Base-by-base conservation (phyloP, 1,140 invertebrate species). In the Subanguina moxae region DNA sequence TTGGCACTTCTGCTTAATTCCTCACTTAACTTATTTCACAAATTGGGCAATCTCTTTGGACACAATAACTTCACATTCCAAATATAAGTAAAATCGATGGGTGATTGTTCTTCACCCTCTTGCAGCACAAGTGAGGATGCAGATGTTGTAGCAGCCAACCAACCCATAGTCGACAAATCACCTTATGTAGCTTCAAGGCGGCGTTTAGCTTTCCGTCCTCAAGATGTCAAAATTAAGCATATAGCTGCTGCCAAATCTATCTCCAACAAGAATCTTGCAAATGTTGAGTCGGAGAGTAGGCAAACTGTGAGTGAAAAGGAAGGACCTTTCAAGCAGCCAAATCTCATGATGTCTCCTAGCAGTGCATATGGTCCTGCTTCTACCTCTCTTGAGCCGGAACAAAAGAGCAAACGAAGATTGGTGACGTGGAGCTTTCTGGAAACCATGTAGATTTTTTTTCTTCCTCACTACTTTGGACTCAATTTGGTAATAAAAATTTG, bases 261-360 rank as follows among this genome's bases (percentile, higher is more conserved):
- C 48, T 21, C 23, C 48, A 52, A 52, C 32, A 38, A 61, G 19
- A 61, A 61, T 32, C 19, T 30, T 3, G 58, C 58, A 23, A 61
- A 30, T 45, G 28, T 28, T 5, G 42, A 61, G 28, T 45, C 38
- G 17, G n/a, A 61, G 1, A 23, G 3, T 19, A 61, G n/a, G 28
- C 48, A 52, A 52, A 52, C 3, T 21, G 17, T 8, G 23, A 19
- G n/a, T 15, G 23, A 19, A 52, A 52, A 19, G n/a, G 23, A 19
- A 5, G 48, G 23, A 8, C 3, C 48, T 5, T 21, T 3, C 48
- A 52, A 19, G n/a, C n/a, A 52, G 23, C 23, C n/a, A n/a, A n/a
- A n/a, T n/a, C n/a, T n/a, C n/a, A n/a, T 52, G 23, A 52, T 52
- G 48, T 52, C 48, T 52, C 48, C 48, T 21, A 52, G 23, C 17